Base-by-base conservation (phyloP, 1,140 invertebrate genomes). In the Aplysia californica region DNA sequence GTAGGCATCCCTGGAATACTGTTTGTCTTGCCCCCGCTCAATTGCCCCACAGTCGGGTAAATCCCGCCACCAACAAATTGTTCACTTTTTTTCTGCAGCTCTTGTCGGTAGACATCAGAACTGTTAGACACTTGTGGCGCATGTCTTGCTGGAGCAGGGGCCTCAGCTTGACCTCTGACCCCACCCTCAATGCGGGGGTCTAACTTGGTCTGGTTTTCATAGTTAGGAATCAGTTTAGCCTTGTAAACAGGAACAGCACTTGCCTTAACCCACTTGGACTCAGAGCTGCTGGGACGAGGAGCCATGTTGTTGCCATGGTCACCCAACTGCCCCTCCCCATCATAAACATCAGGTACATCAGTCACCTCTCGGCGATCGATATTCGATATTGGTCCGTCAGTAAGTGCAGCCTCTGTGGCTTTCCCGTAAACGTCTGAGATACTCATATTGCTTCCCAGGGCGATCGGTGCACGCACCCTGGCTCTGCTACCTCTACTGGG, bases 361-460 rank as follows among this genome's bases (percentile, higher is more conserved):
- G n/a, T n/a, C n/a, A n/a, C n/a, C 44, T 50, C 44, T n/a, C 44
- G 6, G 10, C 44, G 6, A 10, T 20, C 20, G 26, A 26, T 18
- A 61, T 23, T 31, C 26, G 10, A 21, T 38, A 38, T 38, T 67
- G 26, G 20, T 38, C 35, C 66, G 26, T 33, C 35, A 3, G 5
- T 36, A 18, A 1, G 10, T 61, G 58, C 58, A 4, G 64, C 21
- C 31, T 66, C 67, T 69, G 61, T 59, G 5, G 38, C 18, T 3
- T 66, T 64, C 0, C 44, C 59, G 58, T 83, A 84, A 20, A 68
- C 80, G 26, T 84, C 83, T 6, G 84, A 83, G 41, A 83, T 82
- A 56, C 80, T 83, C 10, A 82, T 79, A 68, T 82, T 83, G 58
- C 82, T 83, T 18, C 84, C 79, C 18, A 83, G 73, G 31, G 79